Conservation (phyloP, 37 sponge, comb jelly and placozoan species). For the Oscarella lobularis region DNA sequence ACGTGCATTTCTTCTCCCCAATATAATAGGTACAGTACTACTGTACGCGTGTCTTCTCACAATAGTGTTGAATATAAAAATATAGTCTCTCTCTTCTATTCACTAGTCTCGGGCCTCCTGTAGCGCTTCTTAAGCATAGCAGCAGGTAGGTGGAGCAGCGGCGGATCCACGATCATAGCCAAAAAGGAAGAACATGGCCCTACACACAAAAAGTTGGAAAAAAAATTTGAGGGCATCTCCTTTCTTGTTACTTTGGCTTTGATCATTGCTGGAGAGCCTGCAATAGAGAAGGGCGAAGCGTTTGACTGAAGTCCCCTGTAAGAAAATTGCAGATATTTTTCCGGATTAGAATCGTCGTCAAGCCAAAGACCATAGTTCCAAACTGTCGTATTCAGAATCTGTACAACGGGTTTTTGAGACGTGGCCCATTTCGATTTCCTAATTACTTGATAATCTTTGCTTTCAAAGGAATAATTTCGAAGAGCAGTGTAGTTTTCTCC, state of each 20-base stretch:
- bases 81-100: too few relatives aligned
- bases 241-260: conserved; percentile 19
- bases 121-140: too few relatives aligned
- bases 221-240: background rate
- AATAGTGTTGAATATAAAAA: too few relatives aligned
- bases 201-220: background rate
- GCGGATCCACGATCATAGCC: conserved; percentile 42
- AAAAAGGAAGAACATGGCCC: conserved; percentile 33
- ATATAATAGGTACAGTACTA: too few relatives aligned
- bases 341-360: conserved; percentile 11
- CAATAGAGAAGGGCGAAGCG: conserved; percentile 21
- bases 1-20: too few relatives aligned
- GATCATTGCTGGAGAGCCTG: conserved; percentile 29
- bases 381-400: conserved; percentile 21
- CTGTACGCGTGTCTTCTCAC: too few relatives aligned
- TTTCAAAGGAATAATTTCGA: conserved; percentile 30
- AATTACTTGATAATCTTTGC: conserved; percentile 48
- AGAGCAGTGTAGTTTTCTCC: conserved; percentile 37
- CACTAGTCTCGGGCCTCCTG: too few relatives aligned
- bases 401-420: too few relatives aligned
- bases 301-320: conserved; percentile 1
- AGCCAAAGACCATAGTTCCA: conserved; percentile 61
- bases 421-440: too few relatives aligned
- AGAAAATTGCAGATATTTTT: conserved; percentile 19
- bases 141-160: conserved; percentile 35